Base-by-base conservation (phyloP, 2,113 vertebrate genomes). In the Myrmecobius fasciatus region DNA sequence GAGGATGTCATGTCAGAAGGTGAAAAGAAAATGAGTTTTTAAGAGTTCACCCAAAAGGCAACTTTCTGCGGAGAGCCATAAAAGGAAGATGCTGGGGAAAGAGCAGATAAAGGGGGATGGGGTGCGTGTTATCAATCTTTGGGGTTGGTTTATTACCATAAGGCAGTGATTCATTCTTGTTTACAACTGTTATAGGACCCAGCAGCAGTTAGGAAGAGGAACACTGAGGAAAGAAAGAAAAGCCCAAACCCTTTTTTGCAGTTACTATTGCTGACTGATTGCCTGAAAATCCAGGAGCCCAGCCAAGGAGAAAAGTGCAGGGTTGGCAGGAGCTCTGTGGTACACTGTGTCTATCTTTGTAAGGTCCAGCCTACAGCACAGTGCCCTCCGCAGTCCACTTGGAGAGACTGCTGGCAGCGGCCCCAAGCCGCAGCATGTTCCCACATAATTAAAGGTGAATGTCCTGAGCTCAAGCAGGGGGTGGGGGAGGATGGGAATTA, bases 401-500 rank as follows among this genome's bases (percentile, higher is more conserved):
- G 92, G 93, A 91, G 93, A 96, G 90, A 93, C 92, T 93, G 88
- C 96, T 97, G 97, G 96, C 97, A 96, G 94, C 93, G 75, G 94
- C 90, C 96, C 96, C 94, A 25, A 0, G 52, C 93, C 95, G 89
- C 52, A 60, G 60, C 94, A 25, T 89, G 95, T 93, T 96, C 96
- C 93, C 95, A 95, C 89, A 75, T 97, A 97, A 97, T 91, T 96
- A 95, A 96, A 97, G 96, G 91, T 51, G 36, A 95, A 94, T 97
- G 95, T 96, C 94, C 49, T 89, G 90, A 51, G 20, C 20, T 83
- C 1, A 83, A 43, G n/a, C 12, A 6, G 94, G 67, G 91, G 91
- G 95, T 75, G 0, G 92, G 54, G 90, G 52, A 11, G 52, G 36
- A 83, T 43, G 20, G 36, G n/a, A 67, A 24, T 83, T 83, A 83